Evolutionary conservation across 2,888 invertebrate genomes (phyloP).

Genomic region (Athetis lepigone): DNA sequence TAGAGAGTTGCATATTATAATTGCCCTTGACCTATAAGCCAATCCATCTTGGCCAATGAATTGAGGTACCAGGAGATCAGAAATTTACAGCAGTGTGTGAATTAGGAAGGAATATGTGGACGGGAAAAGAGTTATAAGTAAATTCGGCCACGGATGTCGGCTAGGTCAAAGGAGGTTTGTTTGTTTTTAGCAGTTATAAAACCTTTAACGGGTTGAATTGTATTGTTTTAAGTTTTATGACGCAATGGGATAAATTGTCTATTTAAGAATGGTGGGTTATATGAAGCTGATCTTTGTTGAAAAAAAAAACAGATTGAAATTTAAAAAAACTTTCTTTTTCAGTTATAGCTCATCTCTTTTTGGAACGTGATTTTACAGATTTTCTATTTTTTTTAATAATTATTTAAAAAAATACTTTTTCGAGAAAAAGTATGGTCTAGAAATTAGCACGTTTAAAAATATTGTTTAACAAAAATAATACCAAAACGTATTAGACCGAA

Average conservation of each 20-base stretch:
- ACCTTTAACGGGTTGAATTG: conserved; percentile 33
- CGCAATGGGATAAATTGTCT: conserved; percentile 18
- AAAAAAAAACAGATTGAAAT: too few relatives aligned
- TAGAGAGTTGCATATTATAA: conserved; percentile 46
- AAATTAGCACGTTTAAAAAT: too few relatives aligned
- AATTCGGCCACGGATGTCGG: conserved; percentile 41
- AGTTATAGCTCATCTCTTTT: too few relatives aligned
- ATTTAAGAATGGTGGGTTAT: not conserved
- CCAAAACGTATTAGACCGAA: too few relatives aligned
- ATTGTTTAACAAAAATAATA: too few relatives aligned
- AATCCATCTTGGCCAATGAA: conserved; percentile 11
- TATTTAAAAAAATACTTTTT: too few relatives aligned
- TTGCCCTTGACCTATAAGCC: conserved; percentile 53
- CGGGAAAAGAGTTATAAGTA: conserved; percentile 19
- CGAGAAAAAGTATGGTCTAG: too few relatives aligned
- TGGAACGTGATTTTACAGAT: too few relatives aligned
- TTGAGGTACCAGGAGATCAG: conserved; percentile 25
- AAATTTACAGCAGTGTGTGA: conserved; percentile 35
- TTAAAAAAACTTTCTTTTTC: too few relatives aligned
- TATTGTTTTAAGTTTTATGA: conserved; percentile 34
- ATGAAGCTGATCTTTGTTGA: not conserved
- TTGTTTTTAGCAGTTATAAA: conserved; percentile 38
- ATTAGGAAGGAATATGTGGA: conserved; percentile 30
- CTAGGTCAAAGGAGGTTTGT: conserved; percentile 42
- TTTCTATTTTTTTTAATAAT: too few relatives aligned